Conservation (phyloP, 2,888 invertebrate species). For the Phalera bucephala region DNA sequence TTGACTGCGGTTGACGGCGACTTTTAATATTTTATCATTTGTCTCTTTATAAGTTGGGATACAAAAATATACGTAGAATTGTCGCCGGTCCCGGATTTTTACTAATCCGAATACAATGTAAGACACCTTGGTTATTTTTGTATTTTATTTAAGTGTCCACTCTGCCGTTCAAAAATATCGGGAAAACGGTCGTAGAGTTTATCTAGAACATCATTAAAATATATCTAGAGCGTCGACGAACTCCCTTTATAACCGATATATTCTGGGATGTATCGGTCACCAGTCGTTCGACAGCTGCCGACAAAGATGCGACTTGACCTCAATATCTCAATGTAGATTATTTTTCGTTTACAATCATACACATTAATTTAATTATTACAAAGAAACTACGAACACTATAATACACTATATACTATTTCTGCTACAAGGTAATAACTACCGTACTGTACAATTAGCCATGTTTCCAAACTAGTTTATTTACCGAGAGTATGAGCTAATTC, state of each 20-base stretch:
- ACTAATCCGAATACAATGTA: constrained; percentile 24
- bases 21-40: neutral
- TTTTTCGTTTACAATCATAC: too few relatives aligned
- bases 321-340: constrained; percentile 40
- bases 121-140: constrained; percentile 36
- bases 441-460: too few relatives aligned
- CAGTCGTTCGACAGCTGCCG: constrained; percentile 69
- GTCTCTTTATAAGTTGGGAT: constrained; percentile 5
- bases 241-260: constrained; percentile 66
- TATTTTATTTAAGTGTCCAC: constrained; percentile 29
- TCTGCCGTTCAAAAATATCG: constrained; percentile 38
- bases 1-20: neutral
- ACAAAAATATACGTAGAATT: constrained; percentile 27
- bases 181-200: constrained; percentile 36
- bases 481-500: too few relatives aligned
- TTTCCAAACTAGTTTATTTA: too few relatives aligned
- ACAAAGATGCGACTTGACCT: constrained; percentile 55
- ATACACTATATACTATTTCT: too few relatives aligned
- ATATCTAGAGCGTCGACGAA: constrained; percentile 50
- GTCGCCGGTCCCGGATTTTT: constrained; percentile 26
- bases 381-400: too few relatives aligned
- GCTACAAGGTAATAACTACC: too few relatives aligned
- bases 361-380: too few relatives aligned
- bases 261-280: constrained; percentile 65
- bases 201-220: constrained; percentile 52